phyloP scores from a whole-genome alignment of 2,888 invertebrate species.

The Amblyjoppa proteus region DNA sequence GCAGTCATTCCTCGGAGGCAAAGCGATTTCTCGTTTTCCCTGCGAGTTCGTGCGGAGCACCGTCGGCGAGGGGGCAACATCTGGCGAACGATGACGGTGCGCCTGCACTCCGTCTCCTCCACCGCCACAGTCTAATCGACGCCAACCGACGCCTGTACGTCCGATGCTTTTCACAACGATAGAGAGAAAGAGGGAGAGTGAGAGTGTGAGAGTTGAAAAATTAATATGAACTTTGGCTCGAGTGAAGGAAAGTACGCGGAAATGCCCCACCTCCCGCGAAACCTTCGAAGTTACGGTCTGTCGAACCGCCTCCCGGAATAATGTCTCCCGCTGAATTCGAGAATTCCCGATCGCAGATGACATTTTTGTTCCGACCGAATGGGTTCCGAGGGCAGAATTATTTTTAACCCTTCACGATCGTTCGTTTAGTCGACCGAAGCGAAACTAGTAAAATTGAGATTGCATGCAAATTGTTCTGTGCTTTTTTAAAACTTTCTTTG shows the following conservation, averaged over 20 bases:
- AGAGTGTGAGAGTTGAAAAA: slow-evolving; percentile 57
- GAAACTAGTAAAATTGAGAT: not conserved
- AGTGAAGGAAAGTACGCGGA: slow-evolving; percentile 34
- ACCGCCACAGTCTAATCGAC: slow-evolving; percentile 55
- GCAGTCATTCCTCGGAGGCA: not conserved
- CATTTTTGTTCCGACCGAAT: slow-evolving; percentile 40
- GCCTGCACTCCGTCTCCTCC: slow-evolving; percentile 41
- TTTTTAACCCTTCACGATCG: slow-evolving; percentile 15
- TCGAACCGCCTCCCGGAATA: slow-evolving; percentile 33
- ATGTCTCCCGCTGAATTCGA: slow-evolving; percentile 25
- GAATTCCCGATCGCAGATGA: slow-evolving; percentile 22
- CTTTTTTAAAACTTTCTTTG: too few species aligned
- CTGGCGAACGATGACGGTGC: slow-evolving; percentile 59
- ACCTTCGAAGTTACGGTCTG: slow-evolving; percentile 56
- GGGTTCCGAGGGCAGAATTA: slow-evolving; percentile 24
- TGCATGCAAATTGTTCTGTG: not conserved
- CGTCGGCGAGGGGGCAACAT: slow-evolving; percentile 51
- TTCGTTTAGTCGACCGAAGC: slow-evolving; percentile 15
- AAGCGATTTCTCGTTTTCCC: slow-evolving; percentile 33
- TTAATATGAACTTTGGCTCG: slow-evolving; percentile 66
- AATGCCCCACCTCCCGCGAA: slow-evolving; percentile 33
- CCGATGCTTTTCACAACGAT: slow-evolving; percentile 49
- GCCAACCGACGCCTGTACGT: slow-evolving; percentile 64
- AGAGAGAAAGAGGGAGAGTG: slow-evolving; percentile 3
- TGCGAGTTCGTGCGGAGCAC: slow-evolving; percentile 37